Conservation (phyloP, 2,113 vertebrate genomes). For the Eulemur rufifrons region DNA sequence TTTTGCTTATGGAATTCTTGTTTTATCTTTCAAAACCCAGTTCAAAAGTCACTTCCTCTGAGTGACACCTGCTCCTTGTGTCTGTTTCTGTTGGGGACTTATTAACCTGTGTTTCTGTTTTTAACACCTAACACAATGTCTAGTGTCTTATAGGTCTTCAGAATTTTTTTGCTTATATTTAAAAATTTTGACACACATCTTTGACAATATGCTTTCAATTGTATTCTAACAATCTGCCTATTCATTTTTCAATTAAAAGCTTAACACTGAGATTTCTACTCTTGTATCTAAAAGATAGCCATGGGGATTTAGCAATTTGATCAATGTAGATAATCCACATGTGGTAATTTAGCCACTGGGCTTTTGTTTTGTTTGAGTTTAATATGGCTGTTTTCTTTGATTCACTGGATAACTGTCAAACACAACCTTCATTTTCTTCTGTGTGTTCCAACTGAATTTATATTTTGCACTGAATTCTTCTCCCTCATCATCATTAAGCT, state of each 20-base stretch:
- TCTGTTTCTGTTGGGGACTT: background rate
- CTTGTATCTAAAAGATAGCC: background rate
- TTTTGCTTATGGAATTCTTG: background rate
- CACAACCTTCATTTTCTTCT: background rate
- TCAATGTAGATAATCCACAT: background rate
- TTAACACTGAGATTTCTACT: background rate
- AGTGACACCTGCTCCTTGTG: background rate
- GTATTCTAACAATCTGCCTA: background rate
- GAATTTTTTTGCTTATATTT: background rate
- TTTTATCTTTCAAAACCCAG: background rate
- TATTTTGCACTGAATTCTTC: background rate
- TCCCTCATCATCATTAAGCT: background rate
- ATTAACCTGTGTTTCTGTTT: background rate
- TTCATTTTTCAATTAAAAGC: slow-evolving; percentile 24
- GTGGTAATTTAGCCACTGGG: background rate
- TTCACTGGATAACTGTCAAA: background rate
- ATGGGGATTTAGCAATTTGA: background rate
- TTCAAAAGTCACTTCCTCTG: background rate
- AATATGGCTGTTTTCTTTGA: background rate
- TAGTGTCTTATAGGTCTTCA: background rate
- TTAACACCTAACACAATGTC: background rate
- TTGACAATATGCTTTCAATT: background rate
- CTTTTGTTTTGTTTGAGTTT: slow-evolving; percentile 1
- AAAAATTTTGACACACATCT: background rate
- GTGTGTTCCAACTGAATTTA: background rate